Base-by-base conservation (phyloP, 2,888 invertebrate genomes). In the Sesia apiformis region DNA sequence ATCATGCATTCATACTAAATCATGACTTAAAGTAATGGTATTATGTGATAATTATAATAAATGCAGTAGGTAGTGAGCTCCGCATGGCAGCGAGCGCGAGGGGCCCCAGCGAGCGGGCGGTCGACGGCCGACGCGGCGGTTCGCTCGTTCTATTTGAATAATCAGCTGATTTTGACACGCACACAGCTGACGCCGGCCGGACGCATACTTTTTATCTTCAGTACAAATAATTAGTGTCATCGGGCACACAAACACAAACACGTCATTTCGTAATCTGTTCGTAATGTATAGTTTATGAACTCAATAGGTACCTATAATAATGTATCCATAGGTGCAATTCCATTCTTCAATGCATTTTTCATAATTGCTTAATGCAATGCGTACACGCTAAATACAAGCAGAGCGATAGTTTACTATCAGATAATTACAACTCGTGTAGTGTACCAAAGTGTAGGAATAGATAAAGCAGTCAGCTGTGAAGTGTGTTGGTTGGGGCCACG, bases 81-180 rank as follows among this genome's bases (percentile, higher is more conserved):
- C 59, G 57, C 60, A 57, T 60, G 63, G 60, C 61, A 63, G 65
- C 54, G 63, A 62, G 67, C 58, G 60, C 57, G 59, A 55, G 61
- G 64, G 64, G 67, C 64, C 66, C 63, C 60, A 61, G 60, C 61
- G 65, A 61, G 62, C 66, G 65, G 66, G 70, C 81, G 83, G 79
- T 79, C 83, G 82, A 39, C 72, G 81, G 84, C 82, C 81, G 83
- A 81, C 55, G 52, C 41, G 51, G 73, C 74, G 74, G 71, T 75
- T 76, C 73, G 78, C 77, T 80, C 49, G 81, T 83, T 84, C 84
- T 89, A 89, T 90, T 89, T 89, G 87, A 87, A 87, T 90, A 87
- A 89, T 89, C 90, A 90, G 90, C 90, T 90, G 90, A 89, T 90
- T 90, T 86, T 90, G 90, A 90, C 89, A 86, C 87, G 84, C 83